Base-by-base conservation (phyloP, 2,888 invertebrate genomes). In the Spilosoma lubricipeda region DNA sequence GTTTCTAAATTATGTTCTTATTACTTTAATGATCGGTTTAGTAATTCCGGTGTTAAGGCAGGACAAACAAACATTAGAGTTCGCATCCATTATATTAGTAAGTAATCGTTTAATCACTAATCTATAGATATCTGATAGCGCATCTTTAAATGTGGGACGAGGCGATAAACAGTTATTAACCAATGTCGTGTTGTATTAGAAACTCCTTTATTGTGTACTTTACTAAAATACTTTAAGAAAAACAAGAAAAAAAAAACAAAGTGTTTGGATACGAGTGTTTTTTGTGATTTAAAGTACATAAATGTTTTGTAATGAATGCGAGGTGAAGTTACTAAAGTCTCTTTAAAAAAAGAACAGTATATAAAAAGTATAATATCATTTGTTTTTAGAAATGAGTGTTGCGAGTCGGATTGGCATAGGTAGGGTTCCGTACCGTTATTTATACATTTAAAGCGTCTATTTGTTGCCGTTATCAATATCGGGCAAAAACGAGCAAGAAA, bases 91-190 rank as follows among this genome's bases (percentile, higher is more conserved):
- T 7, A 9, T 52, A 23, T 9, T 52, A 52, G 52, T 23, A 18
- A 27, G 27, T 3, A 27, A 3, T 27, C 4, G 27, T 30, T 13
- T 63, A 63, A 15, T 63, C 27, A 18, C 7, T 63, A 30, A 63
- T 30, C 27, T 59, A 59, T 13, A 59, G 59, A 67, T 67, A 67
- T 48, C 67, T 67, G 15, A 48, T 33, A 48, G 18, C 23, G 30
- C 27, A 67, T 67, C 67, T 45, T 20, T 30, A 4, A 30, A 67
- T 67, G 45, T 67, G 48, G 67, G 48, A 23, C 48, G 45, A 67
- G 48, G 5, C 11, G 67, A 67, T 67, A 67, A 67, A 48, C 9
- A 20, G 4, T 11, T 20, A 67, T 67, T 67, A 30, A 48, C 48
- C 20, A 48, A 48, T 48, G 15, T 63, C 30, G 63, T 63, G 27